phyloP scores from a whole-genome alignment of 1,140 invertebrate species.

The Xylocopa sonorina region DNA sequence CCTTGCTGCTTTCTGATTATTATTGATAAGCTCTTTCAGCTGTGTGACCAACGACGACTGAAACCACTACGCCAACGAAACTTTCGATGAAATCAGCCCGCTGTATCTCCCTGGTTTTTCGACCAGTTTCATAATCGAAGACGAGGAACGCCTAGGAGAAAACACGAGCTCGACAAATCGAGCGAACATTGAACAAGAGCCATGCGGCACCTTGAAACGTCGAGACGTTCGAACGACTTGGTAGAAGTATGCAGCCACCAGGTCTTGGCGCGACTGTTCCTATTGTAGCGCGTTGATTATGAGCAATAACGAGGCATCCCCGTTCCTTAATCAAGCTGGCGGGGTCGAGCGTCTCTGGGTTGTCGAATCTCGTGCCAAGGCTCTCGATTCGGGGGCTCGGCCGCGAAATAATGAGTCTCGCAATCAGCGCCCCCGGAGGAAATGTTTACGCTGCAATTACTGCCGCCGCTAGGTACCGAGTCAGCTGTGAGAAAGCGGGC shows the following conservation, averaged over 20 bases:
- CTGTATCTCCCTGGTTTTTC: not conserved
- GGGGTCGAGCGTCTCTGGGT: slow-evolving; percentile 53
- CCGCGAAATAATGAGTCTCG: slow-evolving; percentile 78
- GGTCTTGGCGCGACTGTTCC: slow-evolving; percentile 31
- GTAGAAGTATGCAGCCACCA: slow-evolving; percentile 40
- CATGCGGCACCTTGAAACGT: not conserved
- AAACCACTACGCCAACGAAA: slow-evolving; percentile 28
- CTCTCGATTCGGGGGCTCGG: slow-evolving; percentile 70
- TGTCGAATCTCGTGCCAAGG: slow-evolving; percentile 70
- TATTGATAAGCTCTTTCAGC: not conserved
- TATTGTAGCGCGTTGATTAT: slow-evolving; percentile 75
- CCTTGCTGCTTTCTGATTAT: not conserved
- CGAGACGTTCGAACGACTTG: slow-evolving; percentile 51
- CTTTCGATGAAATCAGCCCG: not conserved
- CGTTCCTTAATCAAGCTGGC: slow-evolving; percentile 70
- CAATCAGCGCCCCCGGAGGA: slow-evolving; percentile 74
- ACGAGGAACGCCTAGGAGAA: not conserved
- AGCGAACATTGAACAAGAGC: too few relatives aligned
- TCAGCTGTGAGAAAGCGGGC: slow-evolving; percentile 33
- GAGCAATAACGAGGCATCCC: slow-evolving; percentile 74
- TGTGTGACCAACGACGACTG: too few relatives aligned
- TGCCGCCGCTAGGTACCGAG: slow-evolving; percentile 33
- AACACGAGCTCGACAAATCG: not conserved
- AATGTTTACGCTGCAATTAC: slow-evolving; percentile 79
- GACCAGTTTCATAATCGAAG: not conserved